A percentile compares a stretch with the other conserved stretches of the same genome.
These are phyloP conservation scores for Glaucomys volans DNA, from an alignment of 2,113 vertebrate species.

Conservation along the genomic window DNA sequence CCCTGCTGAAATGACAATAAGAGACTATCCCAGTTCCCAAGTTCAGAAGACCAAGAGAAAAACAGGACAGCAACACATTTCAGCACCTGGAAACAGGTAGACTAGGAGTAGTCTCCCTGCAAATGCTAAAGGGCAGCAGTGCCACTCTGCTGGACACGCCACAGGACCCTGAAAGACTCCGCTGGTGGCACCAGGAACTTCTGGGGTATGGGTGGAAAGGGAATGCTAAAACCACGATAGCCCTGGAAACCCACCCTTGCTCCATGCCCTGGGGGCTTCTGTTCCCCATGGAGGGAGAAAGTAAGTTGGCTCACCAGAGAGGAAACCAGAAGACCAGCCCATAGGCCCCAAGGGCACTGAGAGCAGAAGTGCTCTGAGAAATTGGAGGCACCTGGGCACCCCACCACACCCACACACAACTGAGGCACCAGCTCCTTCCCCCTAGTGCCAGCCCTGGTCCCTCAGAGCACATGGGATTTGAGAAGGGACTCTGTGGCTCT, in stretches of 20 bases:
- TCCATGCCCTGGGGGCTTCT: no score
- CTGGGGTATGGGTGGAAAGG: neutral
- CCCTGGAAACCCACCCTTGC: neutral
- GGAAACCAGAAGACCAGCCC: neutral
- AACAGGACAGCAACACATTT: neutral
- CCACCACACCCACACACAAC: rapidly evolving
- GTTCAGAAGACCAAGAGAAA: neutral
- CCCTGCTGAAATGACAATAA: neutral
- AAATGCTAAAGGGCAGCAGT: neutral
- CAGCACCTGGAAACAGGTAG: neutral
- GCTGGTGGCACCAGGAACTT: no score
- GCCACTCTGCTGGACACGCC: no score
- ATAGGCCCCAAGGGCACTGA: no score
- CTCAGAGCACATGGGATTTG: neutral
- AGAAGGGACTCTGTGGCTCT: neutral
- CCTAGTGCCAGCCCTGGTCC: neutral
- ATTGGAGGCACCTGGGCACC: neutral
- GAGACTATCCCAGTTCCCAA: neutral
- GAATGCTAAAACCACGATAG: neutral
- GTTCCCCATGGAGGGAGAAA: no score
- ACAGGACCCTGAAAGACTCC: no score
- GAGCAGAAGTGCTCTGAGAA: neutral
- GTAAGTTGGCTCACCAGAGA: no score
- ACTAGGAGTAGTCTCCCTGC: neutral
- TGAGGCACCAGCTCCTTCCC: neutral